Evolutionary conservation across 2,113 vertebrate species (phyloP).

Genomic region (Grammomys surdaster): DNA sequence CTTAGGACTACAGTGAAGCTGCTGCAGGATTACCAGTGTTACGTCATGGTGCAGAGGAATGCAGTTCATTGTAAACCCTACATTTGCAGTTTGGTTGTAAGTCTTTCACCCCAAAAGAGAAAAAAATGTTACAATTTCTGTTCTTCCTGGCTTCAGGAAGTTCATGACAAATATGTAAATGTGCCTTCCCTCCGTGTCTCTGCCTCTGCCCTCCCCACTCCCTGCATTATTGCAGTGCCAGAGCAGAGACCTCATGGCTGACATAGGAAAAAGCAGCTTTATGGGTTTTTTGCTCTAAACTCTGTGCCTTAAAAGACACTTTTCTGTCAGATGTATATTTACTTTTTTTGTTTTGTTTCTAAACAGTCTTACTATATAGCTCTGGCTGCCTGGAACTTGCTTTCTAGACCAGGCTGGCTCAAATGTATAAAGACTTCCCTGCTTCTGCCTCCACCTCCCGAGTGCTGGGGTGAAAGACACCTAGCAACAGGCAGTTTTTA

Average conservation of each 20-base stretch:
- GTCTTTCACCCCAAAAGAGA: not conserved
- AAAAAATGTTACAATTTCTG: conserved; percentile 46
- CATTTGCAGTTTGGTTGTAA: conserved; percentile 45
- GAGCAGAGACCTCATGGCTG: conserved; percentile 27
- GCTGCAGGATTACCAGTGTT: conserved; percentile 43
- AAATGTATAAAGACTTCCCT: not conserved
- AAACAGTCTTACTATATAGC: not conserved
- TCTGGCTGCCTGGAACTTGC: not conserved
- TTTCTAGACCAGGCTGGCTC: not conserved
- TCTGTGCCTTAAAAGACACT: conserved; percentile 66
- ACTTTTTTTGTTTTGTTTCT: conserved; percentile 2
- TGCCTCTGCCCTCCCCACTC: not conserved
- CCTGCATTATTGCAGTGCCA: not conserved
- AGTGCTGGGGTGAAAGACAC: not conserved
- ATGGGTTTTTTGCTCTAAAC: conserved; percentile 50
- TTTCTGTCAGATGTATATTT: not conserved
- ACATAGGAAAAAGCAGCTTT: conserved; percentile 31
- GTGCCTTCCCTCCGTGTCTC: conserved; percentile 23
- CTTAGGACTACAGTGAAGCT: not conserved
- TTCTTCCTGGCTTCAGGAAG: conserved; percentile 62
- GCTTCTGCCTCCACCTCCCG: not conserved
- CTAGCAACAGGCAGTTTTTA: not conserved
- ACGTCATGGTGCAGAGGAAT: not conserved
- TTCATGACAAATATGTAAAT: not conserved
- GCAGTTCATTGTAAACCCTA: not conserved